Evolutionary conservation across 2,113 vertebrate species (phyloP).

Genomic region (Ceratotherium simum): DNA sequence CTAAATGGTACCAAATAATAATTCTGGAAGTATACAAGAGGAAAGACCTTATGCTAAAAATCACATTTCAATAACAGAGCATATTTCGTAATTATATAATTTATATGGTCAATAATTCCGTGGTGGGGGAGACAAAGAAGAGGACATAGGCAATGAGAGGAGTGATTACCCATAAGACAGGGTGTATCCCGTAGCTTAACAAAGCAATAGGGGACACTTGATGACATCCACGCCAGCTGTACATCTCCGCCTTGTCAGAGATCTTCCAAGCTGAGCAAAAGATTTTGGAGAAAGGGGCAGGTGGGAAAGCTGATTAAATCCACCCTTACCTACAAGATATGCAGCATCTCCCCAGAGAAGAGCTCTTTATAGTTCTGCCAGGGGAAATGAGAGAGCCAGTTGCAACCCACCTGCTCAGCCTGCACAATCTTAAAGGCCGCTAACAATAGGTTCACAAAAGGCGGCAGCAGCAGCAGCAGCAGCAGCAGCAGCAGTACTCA

Average conservation of each 20-base stretch:
- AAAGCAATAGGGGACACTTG: not conserved
- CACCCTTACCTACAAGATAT: not conserved
- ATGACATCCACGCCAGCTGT: not conserved
- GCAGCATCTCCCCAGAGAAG: not conserved
- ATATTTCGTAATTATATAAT: not conserved
- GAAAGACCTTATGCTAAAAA: not conserved
- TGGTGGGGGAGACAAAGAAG: not conserved
- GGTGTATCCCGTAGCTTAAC: not conserved
- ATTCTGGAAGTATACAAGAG: not conserved
- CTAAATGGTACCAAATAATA: not conserved
- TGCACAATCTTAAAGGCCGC: not conserved
- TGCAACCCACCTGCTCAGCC: constrained; percentile 30
- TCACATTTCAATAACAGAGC: not conserved
- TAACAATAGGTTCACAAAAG: not conserved
- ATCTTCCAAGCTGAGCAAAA: constrained; percentile 6
- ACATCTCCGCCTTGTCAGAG: not conserved
- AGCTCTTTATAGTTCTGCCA: not conserved
- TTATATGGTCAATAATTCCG: not conserved
- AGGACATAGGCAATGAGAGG: not conserved
- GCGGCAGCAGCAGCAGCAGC: not conserved
- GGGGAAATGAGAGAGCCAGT: not conserved
- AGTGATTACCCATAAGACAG: not conserved
- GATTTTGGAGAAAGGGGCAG: not conserved
- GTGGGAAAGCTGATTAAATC: constrained; percentile 35
- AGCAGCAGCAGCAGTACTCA: not conserved